A percentile compares a stretch with the other conserved stretches of the same genome.
Conservation (phyloP, 1,140 invertebrate species). For the Solen grandis region DNA sequence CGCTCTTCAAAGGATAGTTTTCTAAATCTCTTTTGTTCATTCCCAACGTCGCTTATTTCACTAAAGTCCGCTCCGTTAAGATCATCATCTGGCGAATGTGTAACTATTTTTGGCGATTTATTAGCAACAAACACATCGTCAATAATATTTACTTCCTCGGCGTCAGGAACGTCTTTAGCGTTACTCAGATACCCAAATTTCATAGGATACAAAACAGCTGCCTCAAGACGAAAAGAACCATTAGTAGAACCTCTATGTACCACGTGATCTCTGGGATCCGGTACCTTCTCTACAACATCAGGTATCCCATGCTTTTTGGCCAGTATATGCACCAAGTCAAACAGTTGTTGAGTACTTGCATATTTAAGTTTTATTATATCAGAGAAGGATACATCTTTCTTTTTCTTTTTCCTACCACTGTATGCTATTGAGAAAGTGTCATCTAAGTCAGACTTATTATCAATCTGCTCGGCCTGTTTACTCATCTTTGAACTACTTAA, state of each 20-base stretch:
- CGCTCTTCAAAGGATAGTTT: not conserved
- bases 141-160: too few species aligned
- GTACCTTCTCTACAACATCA: constrained; percentile 39
- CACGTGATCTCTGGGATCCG: constrained; percentile 46
- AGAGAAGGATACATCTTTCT: constrained; percentile 49
- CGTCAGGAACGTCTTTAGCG: too few species aligned
- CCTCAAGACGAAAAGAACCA: constrained; percentile 32
- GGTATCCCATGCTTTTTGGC: constrained; percentile 51
- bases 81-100: too few species aligned
- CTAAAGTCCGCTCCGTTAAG: too few species aligned
- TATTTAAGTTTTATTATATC: constrained; percentile 56
- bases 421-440: too few species aligned
- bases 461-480: too few species aligned
- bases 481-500: too few species aligned
- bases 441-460: too few species aligned
- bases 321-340: constrained; percentile 47
- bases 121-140: too few species aligned
- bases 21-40: too few species aligned
- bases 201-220: constrained; percentile 47
- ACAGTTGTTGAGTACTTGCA: constrained; percentile 37
- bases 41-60: too few species aligned
- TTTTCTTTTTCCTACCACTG: constrained; percentile 28
- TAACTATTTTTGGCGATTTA: too few species aligned
- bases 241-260: constrained; percentile 50
- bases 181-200: constrained; percentile 54